Evolutionary conservation across 2,888 invertebrate genomes (phyloP).

Genomic region (Pterostichus madidus): DNA sequence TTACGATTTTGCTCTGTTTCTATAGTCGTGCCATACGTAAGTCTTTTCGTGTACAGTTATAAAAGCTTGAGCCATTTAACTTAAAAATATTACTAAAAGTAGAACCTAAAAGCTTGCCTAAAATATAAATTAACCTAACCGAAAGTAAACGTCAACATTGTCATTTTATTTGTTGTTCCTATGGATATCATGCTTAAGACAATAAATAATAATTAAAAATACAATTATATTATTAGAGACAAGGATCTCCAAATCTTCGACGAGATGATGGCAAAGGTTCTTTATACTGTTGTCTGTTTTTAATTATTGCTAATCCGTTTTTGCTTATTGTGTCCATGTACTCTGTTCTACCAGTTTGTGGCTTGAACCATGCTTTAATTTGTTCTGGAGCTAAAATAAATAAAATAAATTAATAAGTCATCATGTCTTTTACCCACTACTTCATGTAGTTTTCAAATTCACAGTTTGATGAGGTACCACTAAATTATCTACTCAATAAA

Average conservation of each 20-base stretch:
- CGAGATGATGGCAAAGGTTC: conserved; percentile 83
- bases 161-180: conserved; percentile 12
- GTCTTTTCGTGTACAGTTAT: conserved; percentile 63
- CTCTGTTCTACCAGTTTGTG: conserved; percentile 82
- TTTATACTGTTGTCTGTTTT: conserved; percentile 81
- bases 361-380: conserved; percentile 79
- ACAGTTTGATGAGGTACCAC: too few species aligned
- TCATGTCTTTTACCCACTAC: neutral
- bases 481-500: too few species aligned
- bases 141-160: conserved; percentile 3
- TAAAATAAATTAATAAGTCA: neutral
- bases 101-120: neutral
- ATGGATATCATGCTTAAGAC: conserved; percentile 7
- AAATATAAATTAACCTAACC: conserved; percentile 16
- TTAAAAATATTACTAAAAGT: conserved; percentile 21
- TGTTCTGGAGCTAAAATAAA: conserved; percentile 76
- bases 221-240: conserved; percentile 74
- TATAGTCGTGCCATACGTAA: conserved; percentile 59
- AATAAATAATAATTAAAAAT: neutral
- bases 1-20: conserved; percentile 67
- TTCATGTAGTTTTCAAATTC: too few species aligned
- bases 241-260: conserved; percentile 80
- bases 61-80: conserved; percentile 68
- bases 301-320: conserved; percentile 80
- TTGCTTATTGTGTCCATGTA: conserved; percentile 82